Base-by-base conservation (phyloP, 2,888 invertebrate species). In the Acanthosepion pharaonis region DNA sequence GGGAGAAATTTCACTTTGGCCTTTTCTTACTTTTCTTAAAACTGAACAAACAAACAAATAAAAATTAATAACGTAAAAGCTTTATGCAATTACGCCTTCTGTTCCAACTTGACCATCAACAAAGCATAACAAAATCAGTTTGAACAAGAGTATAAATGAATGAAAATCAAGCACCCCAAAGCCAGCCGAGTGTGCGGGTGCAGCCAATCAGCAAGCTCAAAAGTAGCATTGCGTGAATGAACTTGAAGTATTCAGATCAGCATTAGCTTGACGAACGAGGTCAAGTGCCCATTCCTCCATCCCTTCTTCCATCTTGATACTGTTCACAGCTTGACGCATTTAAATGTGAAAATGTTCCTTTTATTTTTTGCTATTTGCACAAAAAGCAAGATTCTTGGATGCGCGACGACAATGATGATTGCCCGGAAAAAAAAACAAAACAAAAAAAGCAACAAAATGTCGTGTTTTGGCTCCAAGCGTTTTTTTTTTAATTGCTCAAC, bases 191-290 rank as follows among this genome's bases (percentile, higher is more conserved):
- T 15, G 78, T 78, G n/a, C n/a, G 33, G n/a, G 78, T n/a, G 78
- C n/a, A 33, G 33, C 78, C 78, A 78, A 78, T 78, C 78, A n/a
- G 78, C 4, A 78, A 15, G 23, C 78, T 8, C 78, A n/a, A n/a
- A n/a, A 78, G 78, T 11, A 11, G n/a, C n/a, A 18, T 78, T 78
- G 78, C 28, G n/a, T 78, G 78, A 78, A 78, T 78, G n/a, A n/a
- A 78, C 78, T 78, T 78, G 78, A 78, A 78, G 78, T 15, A 78
- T 78, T 78, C 78, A 78, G 78, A 78, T 78, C 78, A 78, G 78
- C n/a, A n/a, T 11, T n/a, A 15, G 78, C 78, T 78, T 78, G 78
- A 78, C n/a, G 78, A 78, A 78, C 33, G 78, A 18, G 78, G 78
- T 78, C 78, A 78, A 78, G 11, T 33, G 23, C 33, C 78, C 78